A percentile compares a stretch with the other conserved stretches of the same genome.
These are phyloP conservation scores for Muraenolepis orangiensis DNA, from an alignment of 2,797 vertebrate species.

Conservation along the genomic window DNA sequence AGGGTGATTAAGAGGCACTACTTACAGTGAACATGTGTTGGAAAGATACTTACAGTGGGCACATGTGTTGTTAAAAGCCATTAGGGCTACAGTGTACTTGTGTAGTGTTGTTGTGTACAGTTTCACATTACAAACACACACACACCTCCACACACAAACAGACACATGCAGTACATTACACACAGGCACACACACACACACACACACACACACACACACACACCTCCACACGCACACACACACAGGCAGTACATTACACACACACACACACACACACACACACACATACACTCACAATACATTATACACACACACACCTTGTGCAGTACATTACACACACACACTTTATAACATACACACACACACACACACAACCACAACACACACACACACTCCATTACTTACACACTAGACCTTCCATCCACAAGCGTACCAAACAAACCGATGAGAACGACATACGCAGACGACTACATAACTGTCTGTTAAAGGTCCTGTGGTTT, in stretches of 20 bases:
- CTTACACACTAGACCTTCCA: too few relatives aligned
- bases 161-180: background rate
- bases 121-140: background rate
- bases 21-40: too few relatives aligned
- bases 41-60: too few relatives aligned
- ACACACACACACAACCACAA: background rate
- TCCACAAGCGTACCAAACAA: too few relatives aligned
- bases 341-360: background rate
- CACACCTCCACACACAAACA: background rate
- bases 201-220: conserved; percentile 1
- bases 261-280: conserved; percentile 18
- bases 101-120: background rate
- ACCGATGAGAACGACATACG: too few relatives aligned
- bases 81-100: too few relatives aligned
- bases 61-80: too few relatives aligned
- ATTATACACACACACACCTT: background rate
- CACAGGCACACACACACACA: conserved; percentile 19
- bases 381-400: too few relatives aligned
- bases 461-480: too few relatives aligned
- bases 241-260: background rate
- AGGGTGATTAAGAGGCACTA: too few relatives aligned
- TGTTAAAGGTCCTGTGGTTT: too few relatives aligned
- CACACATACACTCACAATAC: conserved; percentile 1
- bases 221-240: background rate
- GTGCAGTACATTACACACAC: background rate